These are phyloP conservation scores for Strigamia crassipes DNA, from an alignment of 2,888 invertebrate genomes.

Conservation along the genomic window DNA sequence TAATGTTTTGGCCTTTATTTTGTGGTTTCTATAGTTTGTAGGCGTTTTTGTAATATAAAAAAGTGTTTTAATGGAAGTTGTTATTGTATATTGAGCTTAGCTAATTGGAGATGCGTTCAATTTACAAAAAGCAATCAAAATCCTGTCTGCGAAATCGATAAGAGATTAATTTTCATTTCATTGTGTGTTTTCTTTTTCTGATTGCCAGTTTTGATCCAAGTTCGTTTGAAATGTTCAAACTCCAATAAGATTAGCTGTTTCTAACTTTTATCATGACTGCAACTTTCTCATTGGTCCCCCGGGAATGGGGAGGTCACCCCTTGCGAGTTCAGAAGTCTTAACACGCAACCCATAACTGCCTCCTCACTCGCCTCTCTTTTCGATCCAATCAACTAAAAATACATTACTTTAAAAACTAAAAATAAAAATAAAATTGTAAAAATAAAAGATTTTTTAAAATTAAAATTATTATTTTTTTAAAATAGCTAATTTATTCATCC, in stretches of 20 bases:
- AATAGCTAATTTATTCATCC: neutral
- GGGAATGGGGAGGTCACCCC: neutral
- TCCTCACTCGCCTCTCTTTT: neutral
- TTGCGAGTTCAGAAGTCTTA: neutral
- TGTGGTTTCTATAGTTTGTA: neutral
- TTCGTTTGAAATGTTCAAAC: neutral
- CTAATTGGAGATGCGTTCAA: too few relatives aligned
- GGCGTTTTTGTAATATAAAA: too few relatives aligned
- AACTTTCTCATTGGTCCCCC: slow-evolving; percentile 14
- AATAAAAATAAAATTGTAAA: neutral
- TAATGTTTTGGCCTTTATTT: neutral
- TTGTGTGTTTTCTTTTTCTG: neutral
- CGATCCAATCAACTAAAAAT: neutral
- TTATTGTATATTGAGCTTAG: too few relatives aligned
- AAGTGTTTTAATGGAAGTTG: too few relatives aligned
- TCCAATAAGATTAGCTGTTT: slow-evolving; percentile 11
- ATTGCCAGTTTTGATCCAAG: neutral
- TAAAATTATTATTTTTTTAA: neutral
- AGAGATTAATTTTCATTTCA: neutral
- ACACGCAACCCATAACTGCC: slow-evolving; percentile 2
- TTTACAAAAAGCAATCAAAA: too few relatives aligned
- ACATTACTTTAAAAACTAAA: neutral
- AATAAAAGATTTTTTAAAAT: neutral
- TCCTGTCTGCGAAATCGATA: too few relatives aligned
- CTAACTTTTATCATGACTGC: slow-evolving; percentile 15